phyloP scores from a whole-genome alignment of 1,140 invertebrate genomes.

The Riptortus pedestris region DNA sequence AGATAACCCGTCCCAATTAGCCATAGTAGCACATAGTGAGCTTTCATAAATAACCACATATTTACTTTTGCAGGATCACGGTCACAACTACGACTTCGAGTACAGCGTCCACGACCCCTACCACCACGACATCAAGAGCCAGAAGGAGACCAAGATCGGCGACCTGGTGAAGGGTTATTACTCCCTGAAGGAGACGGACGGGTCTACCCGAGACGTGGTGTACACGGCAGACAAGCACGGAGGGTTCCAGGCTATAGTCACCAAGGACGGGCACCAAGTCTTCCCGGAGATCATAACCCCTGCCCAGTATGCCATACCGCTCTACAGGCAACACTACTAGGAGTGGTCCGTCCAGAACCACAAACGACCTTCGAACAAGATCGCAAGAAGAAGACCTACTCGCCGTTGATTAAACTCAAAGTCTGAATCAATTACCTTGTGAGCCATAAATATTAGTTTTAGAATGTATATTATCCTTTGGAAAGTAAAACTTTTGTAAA shows the following conservation, averaged over 20 bases:
- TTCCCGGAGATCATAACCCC: background rate
- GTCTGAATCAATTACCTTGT: too few species aligned
- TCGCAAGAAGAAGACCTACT: too few species aligned
- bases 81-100: constrained; percentile 41
- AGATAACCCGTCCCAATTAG: too few species aligned
- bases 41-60: too few species aligned
- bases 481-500: too few species aligned
- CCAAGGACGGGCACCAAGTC: constrained; percentile 4
- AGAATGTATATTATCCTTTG: too few species aligned
- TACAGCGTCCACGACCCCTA: constrained; percentile 45
- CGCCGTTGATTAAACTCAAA: too few species aligned
- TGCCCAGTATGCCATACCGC: background rate
- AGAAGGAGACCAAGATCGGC: constrained; percentile 37
- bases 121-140: constrained; percentile 42
- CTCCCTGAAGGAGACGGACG: constrained; percentile 14
- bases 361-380: too few species aligned
- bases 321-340: background rate
- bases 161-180: constrained; percentile 15
- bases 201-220: background rate
- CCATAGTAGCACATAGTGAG: too few species aligned
- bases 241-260: constrained; percentile 2
- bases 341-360: too few species aligned
- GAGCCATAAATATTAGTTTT: too few species aligned
- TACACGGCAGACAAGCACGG: constrained; percentile 12
- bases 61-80: constrained; percentile 24